Percentiles rank a stretch among this genome's conserved stretches.
Evolutionary conservation across 2,113 vertebrate genomes (phyloP).

Genomic region (Azemiops feae): DNA sequence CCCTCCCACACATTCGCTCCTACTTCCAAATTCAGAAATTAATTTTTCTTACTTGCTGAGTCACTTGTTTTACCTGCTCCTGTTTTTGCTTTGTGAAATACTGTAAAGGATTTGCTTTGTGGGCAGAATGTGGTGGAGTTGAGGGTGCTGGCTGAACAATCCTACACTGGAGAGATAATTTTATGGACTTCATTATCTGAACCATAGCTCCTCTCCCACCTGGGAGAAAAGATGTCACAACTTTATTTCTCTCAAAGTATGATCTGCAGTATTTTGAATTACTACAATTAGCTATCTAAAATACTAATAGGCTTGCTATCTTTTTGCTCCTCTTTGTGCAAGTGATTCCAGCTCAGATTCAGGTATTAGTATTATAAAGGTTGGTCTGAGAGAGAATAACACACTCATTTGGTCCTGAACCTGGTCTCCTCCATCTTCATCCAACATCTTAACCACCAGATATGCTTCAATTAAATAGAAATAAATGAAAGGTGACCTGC

Average conservation of each 20-base stretch:
- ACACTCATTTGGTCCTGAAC: background rate
- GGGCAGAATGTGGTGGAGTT: background rate
- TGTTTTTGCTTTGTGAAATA: background rate
- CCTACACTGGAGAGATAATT: background rate
- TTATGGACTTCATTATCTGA: background rate
- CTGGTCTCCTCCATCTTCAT: background rate
- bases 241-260: background rate
- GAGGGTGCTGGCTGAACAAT: background rate
- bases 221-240: background rate
- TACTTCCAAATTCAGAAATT: background rate
- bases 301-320: background rate
- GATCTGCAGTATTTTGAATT: background rate
- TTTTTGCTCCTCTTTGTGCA: background rate
- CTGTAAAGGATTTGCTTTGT: background rate
- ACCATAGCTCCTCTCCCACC: background rate
- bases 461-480: background rate
- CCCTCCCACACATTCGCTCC: background rate
- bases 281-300: background rate
- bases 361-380: background rate
- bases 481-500: background rate
- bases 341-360: background rate
- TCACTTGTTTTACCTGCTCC: background rate
- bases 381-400: background rate
- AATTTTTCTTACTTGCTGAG: slow-evolving; percentile 1
- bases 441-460: background rate